Conservation (phyloP, 2,113 vertebrate species). For the Bolborhynchus lineola region DNA sequence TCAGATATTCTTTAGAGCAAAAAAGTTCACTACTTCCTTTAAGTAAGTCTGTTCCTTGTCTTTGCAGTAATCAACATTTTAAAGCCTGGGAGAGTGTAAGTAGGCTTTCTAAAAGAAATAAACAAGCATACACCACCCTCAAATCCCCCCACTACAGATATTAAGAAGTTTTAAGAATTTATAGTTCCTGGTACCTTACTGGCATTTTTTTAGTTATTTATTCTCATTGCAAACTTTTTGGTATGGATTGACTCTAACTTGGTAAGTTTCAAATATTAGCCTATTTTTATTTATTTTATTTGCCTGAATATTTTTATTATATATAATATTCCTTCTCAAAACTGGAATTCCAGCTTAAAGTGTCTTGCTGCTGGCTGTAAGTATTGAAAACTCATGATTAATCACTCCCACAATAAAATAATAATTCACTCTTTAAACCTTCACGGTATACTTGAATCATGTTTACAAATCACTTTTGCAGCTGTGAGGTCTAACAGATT, state of each 20-base stretch:
- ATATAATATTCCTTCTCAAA: not conserved
- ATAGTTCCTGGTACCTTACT: not conserved
- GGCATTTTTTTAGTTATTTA: not conserved
- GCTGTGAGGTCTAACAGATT: not conserved
- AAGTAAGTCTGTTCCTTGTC: not conserved
- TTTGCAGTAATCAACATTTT: not conserved
- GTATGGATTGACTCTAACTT: not conserved
- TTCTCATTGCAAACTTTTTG: not conserved
- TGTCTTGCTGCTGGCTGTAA: constrained; percentile 4
- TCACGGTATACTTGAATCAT: not conserved
- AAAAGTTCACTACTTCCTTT: not conserved
- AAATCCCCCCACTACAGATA: not conserved
- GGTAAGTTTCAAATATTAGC: not conserved
- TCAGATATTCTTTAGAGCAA: not conserved
- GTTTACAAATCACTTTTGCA: not conserved
- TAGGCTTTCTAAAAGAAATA: not conserved
- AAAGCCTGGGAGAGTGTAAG: not conserved
- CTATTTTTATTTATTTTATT: not conserved
- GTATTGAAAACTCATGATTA: constrained; percentile 9
- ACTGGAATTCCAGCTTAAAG: not conserved
- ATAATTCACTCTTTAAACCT: not conserved
- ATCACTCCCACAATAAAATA: constrained; percentile 24
- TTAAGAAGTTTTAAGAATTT: not conserved
- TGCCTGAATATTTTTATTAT: not conserved
- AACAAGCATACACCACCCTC: not conserved